Evolutionary conservation across 2,797 vertebrate genomes (phyloP), one percentile per base, ranked within the genome.

Genomic region (Anas acuta): DNA sequence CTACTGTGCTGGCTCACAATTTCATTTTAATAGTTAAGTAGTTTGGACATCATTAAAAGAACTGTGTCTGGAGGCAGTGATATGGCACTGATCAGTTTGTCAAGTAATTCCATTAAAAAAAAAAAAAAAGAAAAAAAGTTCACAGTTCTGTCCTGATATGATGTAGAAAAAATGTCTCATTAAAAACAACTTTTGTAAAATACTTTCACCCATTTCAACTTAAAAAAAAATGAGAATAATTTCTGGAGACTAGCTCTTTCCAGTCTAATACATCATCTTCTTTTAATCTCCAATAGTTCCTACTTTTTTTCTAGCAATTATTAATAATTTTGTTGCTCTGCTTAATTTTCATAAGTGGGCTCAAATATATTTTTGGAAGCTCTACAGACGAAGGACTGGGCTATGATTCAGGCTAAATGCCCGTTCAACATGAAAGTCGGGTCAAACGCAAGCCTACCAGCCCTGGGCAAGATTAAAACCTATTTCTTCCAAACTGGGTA

Each of bases 1-100:
- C 93, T 91, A 94, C 95, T 96, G 86, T 96, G 84, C 92, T 84
- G 93, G 91, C 75, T 96, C 90, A 95, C 94, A 91, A 92, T 97
- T 97, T 97, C 93, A 96, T 96, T 97, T 97, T 97, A 97, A 97
- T 93, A 96, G 93, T 96, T 96, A 97, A 97, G 92, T 96, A 97
- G 94, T 96, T 97, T 97, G 92, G 93, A 97, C 96, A 96, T 96
- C 92, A 97, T 97, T 97, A 96, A 97, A 97, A 95, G 96, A 96
- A 93, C 92, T 86, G 85, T 97, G 95, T 95, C 93, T 95, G 95
- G 95, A 95, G 93, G 96, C 95, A 96, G 58, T 97, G 92, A 97
- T 97, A 96, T 94, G 92, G 89, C 94, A 94, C 90, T 96, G 92
- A 95, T 96, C 89, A 95, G 89, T 95, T 97, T 97, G 89, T 96